Conservation (phyloP, 2,888 invertebrate genomes). For the Caenorhabditis imperialis region DNA sequence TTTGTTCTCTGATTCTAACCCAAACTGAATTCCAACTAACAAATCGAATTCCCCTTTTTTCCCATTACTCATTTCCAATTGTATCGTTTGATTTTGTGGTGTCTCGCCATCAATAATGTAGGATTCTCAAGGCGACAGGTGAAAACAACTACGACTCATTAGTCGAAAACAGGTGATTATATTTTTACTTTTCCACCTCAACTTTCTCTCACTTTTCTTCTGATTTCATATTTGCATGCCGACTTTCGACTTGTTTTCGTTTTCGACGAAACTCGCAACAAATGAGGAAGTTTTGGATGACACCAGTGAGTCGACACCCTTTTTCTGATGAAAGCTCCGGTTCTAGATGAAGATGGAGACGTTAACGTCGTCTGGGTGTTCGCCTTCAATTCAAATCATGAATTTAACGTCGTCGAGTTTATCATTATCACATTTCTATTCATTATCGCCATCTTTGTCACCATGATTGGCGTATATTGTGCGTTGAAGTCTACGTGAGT, state of each 20-base stretch:
- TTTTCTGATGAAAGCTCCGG: background rate
- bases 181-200: background rate
- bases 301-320: background rate
- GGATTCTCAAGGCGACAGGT: no score
- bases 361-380: conserved; percentile 39
- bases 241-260: conserved; percentile 5
- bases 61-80: no score
- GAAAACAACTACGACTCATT: no score
- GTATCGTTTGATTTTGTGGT: no score
- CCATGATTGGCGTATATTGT: conserved; percentile 18
- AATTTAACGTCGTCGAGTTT: conserved; percentile 8
- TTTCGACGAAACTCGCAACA: conserved; percentile 23
- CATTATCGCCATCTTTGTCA: background rate
- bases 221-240: background rate
- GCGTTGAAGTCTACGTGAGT: conserved; percentile 19
- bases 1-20: no score
- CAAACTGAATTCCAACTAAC: no score
- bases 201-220: background rate
- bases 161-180: conserved; percentile 35
- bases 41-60: no score
- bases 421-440: conserved; percentile 12
- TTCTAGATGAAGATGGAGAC: conserved; percentile 22
- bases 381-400: conserved; percentile 35
- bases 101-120: no score
- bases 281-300: conserved; percentile 28